These are phyloP conservation scores for Cetonia aurata DNA, from an alignment of 2,888 invertebrate species.

Conservation along the genomic window DNA sequence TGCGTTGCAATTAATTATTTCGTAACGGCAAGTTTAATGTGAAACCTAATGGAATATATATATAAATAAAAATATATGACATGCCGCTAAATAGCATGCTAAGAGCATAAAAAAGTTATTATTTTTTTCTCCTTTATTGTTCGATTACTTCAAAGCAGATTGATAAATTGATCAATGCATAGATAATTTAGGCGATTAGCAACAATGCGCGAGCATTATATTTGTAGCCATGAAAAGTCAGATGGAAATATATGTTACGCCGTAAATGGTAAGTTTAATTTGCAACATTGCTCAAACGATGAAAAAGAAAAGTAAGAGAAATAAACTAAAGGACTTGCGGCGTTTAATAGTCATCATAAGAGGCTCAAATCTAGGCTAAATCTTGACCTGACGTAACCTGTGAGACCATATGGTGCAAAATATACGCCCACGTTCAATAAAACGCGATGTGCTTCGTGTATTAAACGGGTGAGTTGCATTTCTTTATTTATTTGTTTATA, in stretches of 20 bases:
- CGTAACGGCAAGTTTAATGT: too few species aligned
- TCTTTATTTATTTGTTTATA: constrained; percentile 33
- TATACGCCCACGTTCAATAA: constrained; percentile 41
- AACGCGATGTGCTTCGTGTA: constrained; percentile 24
- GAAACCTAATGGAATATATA: too few species aligned
- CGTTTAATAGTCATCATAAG: constrained; percentile 47
- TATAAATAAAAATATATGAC: too few species aligned
- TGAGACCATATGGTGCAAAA: constrained; percentile 49
- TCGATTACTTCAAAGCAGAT: neutral
- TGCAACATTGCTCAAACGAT: constrained; percentile 14
- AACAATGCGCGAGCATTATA: constrained; percentile 8
- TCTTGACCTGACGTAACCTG: constrained; percentile 52
- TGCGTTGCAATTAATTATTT: too few species aligned
- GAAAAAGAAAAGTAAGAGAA: constrained; percentile 9
- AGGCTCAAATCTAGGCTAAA: constrained; percentile 50
- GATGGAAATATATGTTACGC: constrained; percentile 4
- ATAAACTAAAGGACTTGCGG: constrained; percentile 32
- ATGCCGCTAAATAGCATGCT: too few species aligned
- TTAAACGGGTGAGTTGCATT: constrained; percentile 15
- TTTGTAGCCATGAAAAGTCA: constrained; percentile 12
- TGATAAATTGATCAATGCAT: neutral
- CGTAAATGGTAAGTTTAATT: constrained; percentile 20
- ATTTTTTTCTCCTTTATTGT: too few species aligned
- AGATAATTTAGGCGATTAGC: neutral
- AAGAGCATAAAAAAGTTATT: too few species aligned